Evolutionary conservation across 53 echinoderm and acorn worm species (phyloP), one percentile per base, ranked within the genome.

Genomic region (Zoroaster sp.): DNA sequence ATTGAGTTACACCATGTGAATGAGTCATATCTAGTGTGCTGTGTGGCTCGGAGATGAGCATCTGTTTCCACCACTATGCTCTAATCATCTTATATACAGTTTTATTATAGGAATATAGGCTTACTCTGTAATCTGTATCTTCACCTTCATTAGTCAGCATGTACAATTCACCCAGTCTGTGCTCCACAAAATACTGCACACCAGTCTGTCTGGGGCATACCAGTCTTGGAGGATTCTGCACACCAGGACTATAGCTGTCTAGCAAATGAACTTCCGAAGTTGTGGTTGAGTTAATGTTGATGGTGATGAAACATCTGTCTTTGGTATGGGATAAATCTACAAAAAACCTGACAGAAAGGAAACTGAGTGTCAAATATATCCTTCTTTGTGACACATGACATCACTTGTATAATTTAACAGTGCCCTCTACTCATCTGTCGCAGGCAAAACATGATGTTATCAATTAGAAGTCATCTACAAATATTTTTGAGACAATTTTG

Each of bases 101-200:
- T n/a, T n/a, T n/a, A n/a, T n/a, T 30, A 72, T 35, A 9, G 23
- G 32, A 4, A 45, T 15, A 45, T 37, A 3, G 8, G n/a, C 86
- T 73, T 39, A 89, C 89, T 67, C 31, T 79, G 69, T 89, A 78
- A 31, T 89, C 80, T 34, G 73, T 68, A 31, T 44, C 67, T 8
- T 81, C 37, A 25, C 55, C 69, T 8, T 17, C 45, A 45, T 89
- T 94, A 32, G 92, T 73, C 87, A 94, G 75, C 2, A 92, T 86
- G 66, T 78, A 89, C 41, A 94, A 33, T 6, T 44, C 2, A 4
- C 72, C 89, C 52, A 67, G 52, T 35, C 80, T 71, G 65, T 92
- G 92, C 25, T 94, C 94, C 46, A 94, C 55, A 77, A 86, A 92
- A 68, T 92, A 94, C 49, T 94, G 89, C 72, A 92, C 65, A 25